A percentile compares a stretch with the other conserved stretches of the same genome.
These are phyloP conservation scores for Alosa sapidissima DNA, from an alignment of 2,797 vertebrate genomes.

Conservation along the genomic window DNA sequence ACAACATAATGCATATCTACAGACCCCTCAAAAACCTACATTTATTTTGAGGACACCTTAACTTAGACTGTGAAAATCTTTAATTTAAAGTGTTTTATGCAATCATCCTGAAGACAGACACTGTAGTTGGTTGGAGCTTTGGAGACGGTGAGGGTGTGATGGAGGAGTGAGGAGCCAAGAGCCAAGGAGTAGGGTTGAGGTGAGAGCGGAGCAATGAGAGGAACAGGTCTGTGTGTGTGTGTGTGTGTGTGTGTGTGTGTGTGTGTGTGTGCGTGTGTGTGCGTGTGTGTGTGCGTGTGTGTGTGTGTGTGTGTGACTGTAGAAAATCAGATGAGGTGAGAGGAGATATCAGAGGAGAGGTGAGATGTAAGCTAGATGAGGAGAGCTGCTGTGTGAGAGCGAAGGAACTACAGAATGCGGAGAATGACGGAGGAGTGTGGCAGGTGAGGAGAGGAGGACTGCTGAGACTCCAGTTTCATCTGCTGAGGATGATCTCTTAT, in stretches of 20 bases:
- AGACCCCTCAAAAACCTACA: no score
- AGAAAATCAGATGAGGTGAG: not conserved
- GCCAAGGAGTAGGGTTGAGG: not conserved
- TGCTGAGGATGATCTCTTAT: not conserved
- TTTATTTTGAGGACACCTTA: no score
- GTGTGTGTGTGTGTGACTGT: not conserved
- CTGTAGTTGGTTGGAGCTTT: not conserved
- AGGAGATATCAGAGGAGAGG: not conserved
- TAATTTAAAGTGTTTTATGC: no score
- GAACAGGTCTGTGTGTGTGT: not conserved
- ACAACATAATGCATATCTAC: not conserved
- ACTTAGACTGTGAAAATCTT: no score
- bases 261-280: not conserved
- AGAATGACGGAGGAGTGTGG: not conserved
- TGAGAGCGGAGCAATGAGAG: not conserved
- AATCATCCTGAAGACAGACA: not conserved
- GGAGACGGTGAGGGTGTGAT: not conserved
- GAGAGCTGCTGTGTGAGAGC: not conserved
- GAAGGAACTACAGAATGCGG: not conserved
- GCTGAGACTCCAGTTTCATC: not conserved
- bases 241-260: not conserved
- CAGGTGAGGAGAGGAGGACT: not conserved
- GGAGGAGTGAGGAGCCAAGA: not conserved
- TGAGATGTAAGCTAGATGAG: not conserved
- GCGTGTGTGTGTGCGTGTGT: not conserved